Evolutionary conservation across 2,888 invertebrate genomes (phyloP), one percentile per base, ranked within the genome.

Genomic region (Zaprionus bogoriensis): DNA sequence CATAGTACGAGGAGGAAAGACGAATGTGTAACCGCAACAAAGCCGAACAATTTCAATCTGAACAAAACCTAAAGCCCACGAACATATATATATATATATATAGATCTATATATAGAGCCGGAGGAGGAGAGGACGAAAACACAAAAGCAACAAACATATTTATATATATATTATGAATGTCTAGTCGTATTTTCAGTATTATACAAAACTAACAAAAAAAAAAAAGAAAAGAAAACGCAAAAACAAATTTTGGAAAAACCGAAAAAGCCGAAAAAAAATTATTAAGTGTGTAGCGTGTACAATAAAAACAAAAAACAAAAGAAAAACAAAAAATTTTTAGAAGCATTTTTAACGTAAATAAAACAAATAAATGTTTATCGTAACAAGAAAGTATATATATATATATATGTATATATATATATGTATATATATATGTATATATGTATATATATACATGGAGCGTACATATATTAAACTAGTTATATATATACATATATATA

Each of bases 181-280:
- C 89, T 89, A 89, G 89, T 89, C 89, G 89, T 89, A 89, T 89
- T 89, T 89, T 89, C 89, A 89, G 89, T 89, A 89, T 89, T 89
- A 89, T 87, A 88, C 85, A 87, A 82, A 65, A 47, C 27, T 51
- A 64, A 27, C 50, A 59, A 50, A 60, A 50, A 48, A 52, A 54
- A 58, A 47, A 44, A 45, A 50, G 59, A 55, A 47, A 0, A 50
- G 20, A 45, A 14, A 55, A 41, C 41, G 28, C 30, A 54, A 66
- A 63, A 63, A 74, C 30, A 78, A 78, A 83, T 83, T 78, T 78
- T 78, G 85, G 68, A 58, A 69, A 66, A 76, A 64, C 64, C 50
- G 39, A 55, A 55, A 67, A 76, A 64, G 61, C 50, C 36, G 52
- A 55, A 67, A 67, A 63, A 62, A 74, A 71, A 60, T 61, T 67